Evolutionary conservation across 2,888 invertebrate genomes (phyloP).

Genomic region (Drosophila affinis): DNA sequence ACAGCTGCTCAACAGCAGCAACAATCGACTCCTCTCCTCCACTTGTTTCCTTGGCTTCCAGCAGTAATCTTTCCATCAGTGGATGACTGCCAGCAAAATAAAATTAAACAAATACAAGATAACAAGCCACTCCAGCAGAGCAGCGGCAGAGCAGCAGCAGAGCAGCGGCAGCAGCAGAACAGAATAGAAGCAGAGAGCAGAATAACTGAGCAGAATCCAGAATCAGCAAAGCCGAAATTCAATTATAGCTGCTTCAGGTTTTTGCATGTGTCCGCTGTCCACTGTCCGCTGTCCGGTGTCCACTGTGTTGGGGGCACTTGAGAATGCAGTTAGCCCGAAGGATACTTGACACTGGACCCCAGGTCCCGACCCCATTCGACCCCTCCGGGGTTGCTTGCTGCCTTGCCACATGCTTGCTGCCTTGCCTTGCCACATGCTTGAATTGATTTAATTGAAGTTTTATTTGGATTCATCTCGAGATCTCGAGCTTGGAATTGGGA

Average conservation of each 20-base stretch:
- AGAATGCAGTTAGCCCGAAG: background rate
- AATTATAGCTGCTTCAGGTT: slow-evolving; percentile 41
- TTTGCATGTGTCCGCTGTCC: slow-evolving; percentile 6
- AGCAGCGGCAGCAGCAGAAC: slow-evolving; percentile 1
- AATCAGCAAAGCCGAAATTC: slow-evolving; percentile 27
- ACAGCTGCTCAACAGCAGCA: slow-evolving; percentile 32
- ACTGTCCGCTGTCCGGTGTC: background rate
- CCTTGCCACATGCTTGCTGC: too few species aligned
- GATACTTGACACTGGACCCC: slow-evolving; percentile 30
- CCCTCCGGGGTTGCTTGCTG: background rate
- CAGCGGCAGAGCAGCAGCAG: background rate
- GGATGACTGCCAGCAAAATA: slow-evolving; percentile 49
- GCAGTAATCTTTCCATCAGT: slow-evolving; percentile 41
- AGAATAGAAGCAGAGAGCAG: background rate
- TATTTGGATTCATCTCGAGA: slow-evolving; percentile 42
- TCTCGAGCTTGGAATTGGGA: background rate
- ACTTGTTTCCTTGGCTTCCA: slow-evolving; percentile 9
- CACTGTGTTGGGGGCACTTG: background rate
- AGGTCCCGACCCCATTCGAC: background rate
- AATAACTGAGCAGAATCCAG: background rate
- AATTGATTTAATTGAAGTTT: slow-evolving; percentile 68
- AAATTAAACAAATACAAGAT: slow-evolving; percentile 70
- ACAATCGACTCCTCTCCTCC: slow-evolving; percentile 2
- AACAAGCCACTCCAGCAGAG: slow-evolving; percentile 53
- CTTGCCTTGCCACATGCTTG: slow-evolving; percentile 38